Evolutionary conservation across 2,888 invertebrate species (phyloP), one percentile per base, ranked within the genome.

Genomic region (Elmis aenea): DNA sequence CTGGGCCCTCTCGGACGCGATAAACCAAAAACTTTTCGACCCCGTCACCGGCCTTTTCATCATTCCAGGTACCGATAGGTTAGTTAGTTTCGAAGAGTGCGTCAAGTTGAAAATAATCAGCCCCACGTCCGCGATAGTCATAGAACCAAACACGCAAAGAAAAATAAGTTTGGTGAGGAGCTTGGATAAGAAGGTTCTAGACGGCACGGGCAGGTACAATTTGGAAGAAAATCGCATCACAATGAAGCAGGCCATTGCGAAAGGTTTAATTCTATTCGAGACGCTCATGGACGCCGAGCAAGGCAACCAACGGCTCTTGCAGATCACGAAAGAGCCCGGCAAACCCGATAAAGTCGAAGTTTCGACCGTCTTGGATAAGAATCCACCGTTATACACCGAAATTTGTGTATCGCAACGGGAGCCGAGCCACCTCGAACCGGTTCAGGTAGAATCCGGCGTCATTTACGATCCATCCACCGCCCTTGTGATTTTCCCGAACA

Each of bases 61-160:
- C 9, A 86, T 95, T 46, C 88, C 89, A 2, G 85, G 85, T 8
- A 90, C 92, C 3, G 91, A 92, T 61, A 75, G 89, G 49, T 70
- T 85, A 33, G 79, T 91, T 25, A 83, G 85, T 40, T 83, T 95
- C 50, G 83, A 87, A 62, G 93, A 94, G 64, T 90, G 94, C 51
- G 73, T 96, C 24, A 81, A 83, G 54, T 73, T 90, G 41, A 82
- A 86, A 59, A 81, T 96, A 13, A 85, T 96, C 26, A 85, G 93
- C 67, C 78, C 85, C 9, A 73, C 81, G 45, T 93, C 92, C 0
- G 90, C 87, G 8, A 69, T 79, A 32, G 89, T 94, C 1, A 66
- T 89, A 14, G 90, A 94, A 63, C 83, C 86, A 1, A 77, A 74
- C 48, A 80, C 78, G 37, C 79, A 78, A 31, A 79, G 83, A 58